phyloP scores from a whole-genome alignment of 2,797 vertebrate species.

The Crenuchus spilurus region DNA sequence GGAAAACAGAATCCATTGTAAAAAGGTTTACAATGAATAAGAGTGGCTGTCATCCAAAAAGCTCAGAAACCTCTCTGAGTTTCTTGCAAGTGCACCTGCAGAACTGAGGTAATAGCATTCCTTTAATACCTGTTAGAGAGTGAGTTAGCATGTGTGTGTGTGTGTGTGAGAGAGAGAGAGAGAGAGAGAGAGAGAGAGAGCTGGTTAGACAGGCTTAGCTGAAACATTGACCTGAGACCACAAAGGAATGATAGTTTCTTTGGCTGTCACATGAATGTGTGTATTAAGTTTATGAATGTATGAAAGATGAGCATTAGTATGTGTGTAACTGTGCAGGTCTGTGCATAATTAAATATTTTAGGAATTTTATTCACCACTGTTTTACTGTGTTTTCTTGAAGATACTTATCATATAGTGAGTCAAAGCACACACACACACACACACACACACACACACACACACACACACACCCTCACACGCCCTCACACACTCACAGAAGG shows the following conservation, averaged over 20 bases:
- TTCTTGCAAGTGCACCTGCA: background rate
- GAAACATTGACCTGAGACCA: slow-evolving; percentile 27
- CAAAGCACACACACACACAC: background rate
- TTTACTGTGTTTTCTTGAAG: background rate
- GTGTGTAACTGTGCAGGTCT: background rate
- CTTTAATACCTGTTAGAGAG: slow-evolving; percentile 8
- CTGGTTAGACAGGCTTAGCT: slow-evolving; percentile 50
- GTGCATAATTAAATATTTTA: background rate
- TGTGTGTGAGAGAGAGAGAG: slow-evolving; percentile 13
- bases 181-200: slow-evolving; percentile 24
- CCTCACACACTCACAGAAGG: slow-evolving; percentile 14
- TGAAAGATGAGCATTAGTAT: background rate
- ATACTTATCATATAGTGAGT: background rate
- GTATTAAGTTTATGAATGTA: no score
- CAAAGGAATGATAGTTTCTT: background rate
- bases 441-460: background rate
- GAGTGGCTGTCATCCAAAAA: no score
- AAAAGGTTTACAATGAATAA: no score
- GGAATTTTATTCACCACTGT: background rate
- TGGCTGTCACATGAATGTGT: background rate
- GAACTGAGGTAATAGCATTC: slow-evolving; percentile 34
- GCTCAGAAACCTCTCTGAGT: background rate
- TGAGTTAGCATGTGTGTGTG: no score
- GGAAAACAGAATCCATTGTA: no score
- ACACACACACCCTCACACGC: background rate